Evolutionary conservation across 2,113 vertebrate genomes (phyloP), one percentile per base, ranked within the genome.

Genomic region (Narcine bancroftii): DNA sequence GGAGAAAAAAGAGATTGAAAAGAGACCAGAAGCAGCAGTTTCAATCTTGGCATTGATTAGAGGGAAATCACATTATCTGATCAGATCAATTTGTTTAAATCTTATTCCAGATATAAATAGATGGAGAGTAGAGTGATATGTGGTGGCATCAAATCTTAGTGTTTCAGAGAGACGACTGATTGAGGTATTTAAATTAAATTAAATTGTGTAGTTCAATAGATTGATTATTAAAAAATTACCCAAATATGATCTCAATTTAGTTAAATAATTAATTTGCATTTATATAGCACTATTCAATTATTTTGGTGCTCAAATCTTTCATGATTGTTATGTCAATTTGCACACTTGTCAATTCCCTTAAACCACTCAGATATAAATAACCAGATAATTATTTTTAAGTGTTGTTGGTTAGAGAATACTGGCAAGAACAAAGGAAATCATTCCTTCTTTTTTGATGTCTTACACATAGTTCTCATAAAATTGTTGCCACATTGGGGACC

Each of bases 1-100:
- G 33, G 89, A 47, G 42, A 71, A 89, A 71, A 47, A 29, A 92
- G 93, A 72, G 92, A 9, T 15, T 45, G 47, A 47, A 72, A 92
- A 75, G 36, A 11, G 33, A 17, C n/a, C 42, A 71, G 24, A 71
- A 21, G 15, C 53, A 63, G 63, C 63, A 60, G 50, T n/a, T 87
- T 63, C 50, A 21, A 60, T 5, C 17, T 33, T 33, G 6, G 0
- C 1, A 19, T 50, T 53, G 29, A 33, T 56, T 83, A 33, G 47
- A 81, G 77, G 50, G 47, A 81, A 81, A 81, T 81, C 39, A 47
- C 45, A 50, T 50, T 50, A 26, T 50, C 77, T 13, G 29, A 42
- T 45, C 47, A 81, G 26, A 26, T 83, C 47, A 83, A 53, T 3
- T 2, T 17, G 47, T 50, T 24, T 24, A 81, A 83, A 17, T 3